phyloP scores from a whole-genome alignment of 1,140 invertebrate species.

The Campoletis sonorensis region DNA sequence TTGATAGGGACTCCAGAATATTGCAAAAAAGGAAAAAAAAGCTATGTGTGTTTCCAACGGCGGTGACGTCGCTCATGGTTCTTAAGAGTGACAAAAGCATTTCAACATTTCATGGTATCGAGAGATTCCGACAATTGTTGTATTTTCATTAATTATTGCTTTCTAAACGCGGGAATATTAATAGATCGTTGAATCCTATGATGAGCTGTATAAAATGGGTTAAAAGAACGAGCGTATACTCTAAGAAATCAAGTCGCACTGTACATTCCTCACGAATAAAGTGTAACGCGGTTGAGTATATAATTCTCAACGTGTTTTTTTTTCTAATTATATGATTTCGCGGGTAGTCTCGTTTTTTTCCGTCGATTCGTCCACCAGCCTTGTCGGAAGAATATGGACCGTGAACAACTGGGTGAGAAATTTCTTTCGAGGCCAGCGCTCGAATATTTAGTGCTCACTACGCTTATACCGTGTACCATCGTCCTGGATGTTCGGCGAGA shows the following conservation, averaged over 20 bases:
- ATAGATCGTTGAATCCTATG: too few relatives aligned
- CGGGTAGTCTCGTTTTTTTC: neutral
- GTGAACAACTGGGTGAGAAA: neutral
- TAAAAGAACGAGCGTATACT: too few relatives aligned
- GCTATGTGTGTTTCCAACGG: too few relatives aligned
- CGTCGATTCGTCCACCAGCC: neutral
- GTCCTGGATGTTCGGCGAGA: constrained; percentile 43
- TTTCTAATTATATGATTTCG: neutral
- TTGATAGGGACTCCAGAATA: constrained; percentile 13
- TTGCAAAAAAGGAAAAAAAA: neutral
- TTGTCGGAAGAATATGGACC: constrained; percentile 12
- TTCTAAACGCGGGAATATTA: neutral
- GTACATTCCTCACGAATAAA: neutral
- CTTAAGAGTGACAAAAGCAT: neutral
- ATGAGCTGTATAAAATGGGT: too few relatives aligned
- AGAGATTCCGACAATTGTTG: neutral
- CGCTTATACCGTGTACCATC: neutral
- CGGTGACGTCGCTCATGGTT: neutral
- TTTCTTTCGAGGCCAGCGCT: constrained; percentile 18
- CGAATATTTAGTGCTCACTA: constrained; percentile 27
- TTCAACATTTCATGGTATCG: neutral
- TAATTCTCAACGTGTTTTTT: neutral
- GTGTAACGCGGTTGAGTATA: neutral
- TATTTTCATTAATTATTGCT: neutral
- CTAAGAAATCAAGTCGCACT: too few relatives aligned